These are phyloP conservation scores for Pantherophis guttatus DNA, from an alignment of 2,113 vertebrate genomes.

Conservation along the genomic window DNA sequence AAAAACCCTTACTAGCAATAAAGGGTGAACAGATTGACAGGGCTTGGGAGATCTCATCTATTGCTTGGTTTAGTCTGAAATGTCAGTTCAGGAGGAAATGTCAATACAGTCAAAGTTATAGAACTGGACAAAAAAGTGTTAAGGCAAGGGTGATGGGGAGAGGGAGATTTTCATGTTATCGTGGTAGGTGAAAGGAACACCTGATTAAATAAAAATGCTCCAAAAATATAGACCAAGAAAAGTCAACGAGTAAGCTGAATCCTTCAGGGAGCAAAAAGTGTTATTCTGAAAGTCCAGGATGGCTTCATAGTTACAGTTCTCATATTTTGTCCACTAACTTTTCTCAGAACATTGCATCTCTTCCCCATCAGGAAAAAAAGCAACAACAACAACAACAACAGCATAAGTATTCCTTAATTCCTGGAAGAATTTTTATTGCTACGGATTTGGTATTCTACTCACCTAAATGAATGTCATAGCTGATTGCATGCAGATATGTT, in stretches of 20 bases:
- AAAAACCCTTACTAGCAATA: background rate
- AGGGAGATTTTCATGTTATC: background rate
- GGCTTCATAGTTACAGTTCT: background rate
- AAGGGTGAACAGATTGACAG: background rate
- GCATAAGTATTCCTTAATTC: background rate
- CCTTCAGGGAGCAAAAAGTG: background rate
- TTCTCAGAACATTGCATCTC: background rate
- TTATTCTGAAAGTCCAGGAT: background rate
- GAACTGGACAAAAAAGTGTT: background rate
- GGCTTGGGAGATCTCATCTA: background rate
- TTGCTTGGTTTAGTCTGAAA: background rate
- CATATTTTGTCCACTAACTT: background rate
- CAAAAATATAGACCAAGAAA: background rate
- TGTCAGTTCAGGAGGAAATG: background rate
- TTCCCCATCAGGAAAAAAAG: background rate
- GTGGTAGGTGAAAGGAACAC: background rate
- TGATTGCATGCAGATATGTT: background rate
- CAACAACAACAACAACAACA: background rate
- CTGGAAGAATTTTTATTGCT: background rate
- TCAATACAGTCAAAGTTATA: background rate
- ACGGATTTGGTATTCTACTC: background rate
- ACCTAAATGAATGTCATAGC: background rate
- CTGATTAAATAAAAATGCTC: background rate
- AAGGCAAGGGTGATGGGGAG: background rate
- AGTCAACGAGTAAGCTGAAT: background rate